Evolutionary conservation across 1,140 invertebrate species (phyloP).

Genomic region (Drosophila busckii): DNA sequence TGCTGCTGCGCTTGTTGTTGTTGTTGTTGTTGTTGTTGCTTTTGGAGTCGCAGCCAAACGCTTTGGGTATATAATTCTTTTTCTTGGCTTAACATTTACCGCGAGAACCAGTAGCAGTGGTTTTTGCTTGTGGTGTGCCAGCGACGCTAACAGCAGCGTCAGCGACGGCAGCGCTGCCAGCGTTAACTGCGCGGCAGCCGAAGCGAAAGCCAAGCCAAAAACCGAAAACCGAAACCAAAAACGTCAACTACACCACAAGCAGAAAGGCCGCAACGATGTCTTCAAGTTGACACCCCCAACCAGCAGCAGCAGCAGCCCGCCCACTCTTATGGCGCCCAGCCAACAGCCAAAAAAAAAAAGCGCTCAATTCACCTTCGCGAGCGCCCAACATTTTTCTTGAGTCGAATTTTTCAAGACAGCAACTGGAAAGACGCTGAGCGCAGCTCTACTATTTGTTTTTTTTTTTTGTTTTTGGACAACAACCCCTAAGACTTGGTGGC

Average conservation of each 20-base stretch:
- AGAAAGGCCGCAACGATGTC: conserved; percentile 73
- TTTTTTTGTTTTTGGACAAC: conserved; percentile 5
- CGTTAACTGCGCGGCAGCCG: conserved; percentile 8
- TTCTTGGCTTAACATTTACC: conserved; percentile 78
- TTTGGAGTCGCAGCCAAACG: conserved; percentile 4
- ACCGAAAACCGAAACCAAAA: conserved; percentile 73
- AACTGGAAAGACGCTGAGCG: too few species aligned
- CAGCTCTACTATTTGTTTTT: background rate
- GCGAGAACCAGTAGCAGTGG: conserved; percentile 79
- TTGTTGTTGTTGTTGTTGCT: background rate
- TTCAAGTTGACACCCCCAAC: conserved; percentile 49
- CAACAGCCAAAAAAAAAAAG: conserved; percentile 41
- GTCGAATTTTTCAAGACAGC: conserved; percentile 29
- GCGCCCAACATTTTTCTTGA: background rate
- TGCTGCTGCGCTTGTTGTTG: too few species aligned
- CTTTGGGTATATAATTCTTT: conserved; percentile 60
- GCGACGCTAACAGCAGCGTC: conserved; percentile 25
- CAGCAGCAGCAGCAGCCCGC: background rate
- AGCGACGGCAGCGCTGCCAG: conserved; percentile 9
- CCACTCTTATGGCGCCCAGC: conserved; percentile 1
- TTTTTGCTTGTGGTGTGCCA: conserved; percentile 66
- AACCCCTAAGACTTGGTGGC: conserved; percentile 51
- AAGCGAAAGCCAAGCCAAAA: conserved; percentile 51
- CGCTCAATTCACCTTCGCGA: conserved; percentile 64
- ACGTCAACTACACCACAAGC: conserved; percentile 76